phyloP scores from a whole-genome alignment of 2,888 invertebrate genomes.

The Xanthorhoe designata region DNA sequence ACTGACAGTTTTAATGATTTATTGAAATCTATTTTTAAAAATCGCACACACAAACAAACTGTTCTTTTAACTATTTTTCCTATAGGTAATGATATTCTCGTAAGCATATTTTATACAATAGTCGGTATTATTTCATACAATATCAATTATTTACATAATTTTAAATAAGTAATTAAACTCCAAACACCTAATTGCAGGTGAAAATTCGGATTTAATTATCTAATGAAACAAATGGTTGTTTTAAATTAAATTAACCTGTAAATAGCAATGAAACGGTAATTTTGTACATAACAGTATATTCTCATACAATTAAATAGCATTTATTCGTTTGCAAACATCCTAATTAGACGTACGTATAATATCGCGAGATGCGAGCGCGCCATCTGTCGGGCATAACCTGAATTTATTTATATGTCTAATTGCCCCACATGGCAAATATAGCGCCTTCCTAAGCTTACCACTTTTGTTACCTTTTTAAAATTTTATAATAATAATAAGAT shows the following conservation, averaged over 20 bases:
- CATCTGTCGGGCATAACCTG: slow-evolving; percentile 80
- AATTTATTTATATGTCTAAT: slow-evolving; percentile 84
- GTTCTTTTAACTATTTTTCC: no score
- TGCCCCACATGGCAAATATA: slow-evolving; percentile 62
- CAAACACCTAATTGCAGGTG: not conserved
- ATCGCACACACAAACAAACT: no score
- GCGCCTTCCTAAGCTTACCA: slow-evolving; percentile 49
- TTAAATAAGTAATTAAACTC: not conserved
- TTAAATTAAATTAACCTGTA: slow-evolving; percentile 10
- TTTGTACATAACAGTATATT: slow-evolving; percentile 21
- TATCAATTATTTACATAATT: not conserved
- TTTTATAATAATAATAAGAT: not conserved
- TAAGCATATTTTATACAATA: no score
- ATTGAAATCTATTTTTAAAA: no score
- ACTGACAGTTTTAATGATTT: no score
- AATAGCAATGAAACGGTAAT: slow-evolving; percentile 17
- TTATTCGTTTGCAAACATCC: slow-evolving; percentile 48
- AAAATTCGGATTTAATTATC: not conserved
- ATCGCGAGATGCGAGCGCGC: slow-evolving; percentile 75
- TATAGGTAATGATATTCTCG: no score
- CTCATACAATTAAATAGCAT: slow-evolving; percentile 21
- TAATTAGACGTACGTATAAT: slow-evolving; percentile 75
- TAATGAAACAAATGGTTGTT: not conserved
- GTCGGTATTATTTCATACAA: no score
- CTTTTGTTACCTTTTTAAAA: not conserved